Evolutionary conservation across 2,797 vertebrate species (phyloP).

Genomic region (Oreonectes daqikongensis): DNA sequence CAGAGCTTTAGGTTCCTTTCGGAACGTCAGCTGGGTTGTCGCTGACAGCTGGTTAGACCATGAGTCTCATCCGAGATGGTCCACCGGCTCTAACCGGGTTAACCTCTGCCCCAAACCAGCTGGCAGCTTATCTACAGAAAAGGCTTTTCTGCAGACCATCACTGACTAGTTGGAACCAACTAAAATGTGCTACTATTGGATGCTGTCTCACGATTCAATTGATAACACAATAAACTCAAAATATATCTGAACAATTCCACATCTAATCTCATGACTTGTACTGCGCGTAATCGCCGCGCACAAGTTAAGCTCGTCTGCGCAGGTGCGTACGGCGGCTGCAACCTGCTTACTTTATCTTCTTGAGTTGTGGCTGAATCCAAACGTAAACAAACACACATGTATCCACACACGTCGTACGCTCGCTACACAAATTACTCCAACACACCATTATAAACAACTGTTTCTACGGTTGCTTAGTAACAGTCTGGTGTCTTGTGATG

Average conservation of each 20-base stretch:
- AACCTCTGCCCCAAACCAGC: background rate
- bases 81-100: background rate
- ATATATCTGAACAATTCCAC: too few relatives aligned
- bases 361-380: slow-evolving; percentile 6
- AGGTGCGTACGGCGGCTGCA: background rate
- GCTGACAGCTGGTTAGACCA: background rate
- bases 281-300: too few relatives aligned
- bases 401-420: background rate
- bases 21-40: background rate
- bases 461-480: slow-evolving; percentile 36
- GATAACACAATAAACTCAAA: too few relatives aligned
- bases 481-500: slow-evolving; percentile 20
- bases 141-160: background rate
- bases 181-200: background rate
- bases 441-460: slow-evolving; percentile 24
- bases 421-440: slow-evolving; percentile 32
- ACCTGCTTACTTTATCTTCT: slow-evolving; percentile 15
- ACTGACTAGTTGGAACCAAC: background rate
- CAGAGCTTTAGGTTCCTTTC: background rate
- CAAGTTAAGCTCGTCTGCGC: too few relatives aligned
- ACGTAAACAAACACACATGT: slow-evolving; percentile 42
- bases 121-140: background rate
- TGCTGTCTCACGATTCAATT: background rate
- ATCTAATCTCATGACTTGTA: too few relatives aligned
- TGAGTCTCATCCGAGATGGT: background rate